Percentiles rank a stretch among this genome's conserved stretches.
Conservation (phyloP, 2,888 invertebrate genomes). For the Conomelus anceps region DNA sequence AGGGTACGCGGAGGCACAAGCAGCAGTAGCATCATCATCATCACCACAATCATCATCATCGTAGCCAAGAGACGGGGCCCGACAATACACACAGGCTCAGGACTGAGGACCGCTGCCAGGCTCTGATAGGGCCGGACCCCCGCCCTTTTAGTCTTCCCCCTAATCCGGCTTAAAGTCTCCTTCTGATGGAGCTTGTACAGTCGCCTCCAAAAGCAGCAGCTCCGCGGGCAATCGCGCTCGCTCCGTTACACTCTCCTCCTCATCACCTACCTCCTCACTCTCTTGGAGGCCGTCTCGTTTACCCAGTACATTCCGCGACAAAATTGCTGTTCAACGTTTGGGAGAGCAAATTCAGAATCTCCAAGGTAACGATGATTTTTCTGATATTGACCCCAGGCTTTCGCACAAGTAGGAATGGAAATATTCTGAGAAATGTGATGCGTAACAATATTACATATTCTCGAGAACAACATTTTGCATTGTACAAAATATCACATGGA, state of each 20-base stretch:
- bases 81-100: neutral
- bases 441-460: neutral
- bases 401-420: neutral
- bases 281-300: neutral
- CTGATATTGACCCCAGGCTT: neutral
- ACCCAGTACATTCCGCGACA: neutral
- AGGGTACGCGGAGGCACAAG: no score
- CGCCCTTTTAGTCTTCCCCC: constrained; percentile 11
- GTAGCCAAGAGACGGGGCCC: neutral
- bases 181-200: constrained; percentile 26
- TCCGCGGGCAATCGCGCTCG: neutral
- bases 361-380: neutral
- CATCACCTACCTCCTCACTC: neutral
- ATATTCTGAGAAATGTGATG: neutral
- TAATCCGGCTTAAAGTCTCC: constrained; percentile 28
- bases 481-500: no score
- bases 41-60: neutral
- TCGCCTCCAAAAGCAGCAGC: constrained; percentile 11
- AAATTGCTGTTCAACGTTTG: neutral
- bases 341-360: neutral
- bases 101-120: neutral
- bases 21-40: neutral
- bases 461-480: neutral
- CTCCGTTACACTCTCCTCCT: neutral
- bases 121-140: constrained; percentile 13